Evolutionary conservation across 1,140 invertebrate genomes (phyloP).

Genomic region (Lepidurus couesii): DNA sequence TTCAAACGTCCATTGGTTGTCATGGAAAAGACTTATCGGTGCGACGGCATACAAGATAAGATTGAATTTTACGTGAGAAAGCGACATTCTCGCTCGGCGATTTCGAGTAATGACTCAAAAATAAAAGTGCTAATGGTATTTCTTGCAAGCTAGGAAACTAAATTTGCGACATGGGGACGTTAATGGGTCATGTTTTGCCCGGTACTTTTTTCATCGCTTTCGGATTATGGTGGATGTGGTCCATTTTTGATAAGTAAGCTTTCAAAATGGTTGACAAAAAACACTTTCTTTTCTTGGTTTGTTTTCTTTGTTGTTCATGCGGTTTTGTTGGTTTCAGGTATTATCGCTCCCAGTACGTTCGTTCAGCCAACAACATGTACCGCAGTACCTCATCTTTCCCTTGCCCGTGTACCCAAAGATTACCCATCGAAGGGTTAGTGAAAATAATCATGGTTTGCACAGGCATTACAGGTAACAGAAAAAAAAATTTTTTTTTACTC

Average conservation of each 20-base stretch:
- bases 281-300: background rate
- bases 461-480: slow-evolving; percentile 43
- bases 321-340: slow-evolving; percentile 39
- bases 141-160: too few species aligned
- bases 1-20: background rate
- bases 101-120: background rate
- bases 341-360: slow-evolving; percentile 40
- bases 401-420: slow-evolving; percentile 41
- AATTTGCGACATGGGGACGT: slow-evolving; percentile 45
- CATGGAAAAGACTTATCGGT: background rate
- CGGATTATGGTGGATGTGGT: slow-evolving; percentile 48
- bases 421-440: slow-evolving; percentile 44
- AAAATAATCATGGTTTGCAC: slow-evolving; percentile 44
- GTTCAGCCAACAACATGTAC: slow-evolving; percentile 39
- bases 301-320: background rate
- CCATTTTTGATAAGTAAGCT: slow-evolving; percentile 41
- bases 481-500: slow-evolving; percentile 24
- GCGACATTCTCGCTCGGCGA: background rate
- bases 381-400: slow-evolving; percentile 42
- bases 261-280: background rate
- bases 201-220: slow-evolving; percentile 50
- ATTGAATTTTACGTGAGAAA: background rate
- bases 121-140: background rate
- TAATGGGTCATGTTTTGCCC: slow-evolving; percentile 49
- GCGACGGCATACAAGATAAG: background rate